These are phyloP conservation scores for Aurelia sp. DNA, from an alignment of 30 jellyfish, hydroid and myxozoan genomes.

Conservation along the genomic window DNA sequence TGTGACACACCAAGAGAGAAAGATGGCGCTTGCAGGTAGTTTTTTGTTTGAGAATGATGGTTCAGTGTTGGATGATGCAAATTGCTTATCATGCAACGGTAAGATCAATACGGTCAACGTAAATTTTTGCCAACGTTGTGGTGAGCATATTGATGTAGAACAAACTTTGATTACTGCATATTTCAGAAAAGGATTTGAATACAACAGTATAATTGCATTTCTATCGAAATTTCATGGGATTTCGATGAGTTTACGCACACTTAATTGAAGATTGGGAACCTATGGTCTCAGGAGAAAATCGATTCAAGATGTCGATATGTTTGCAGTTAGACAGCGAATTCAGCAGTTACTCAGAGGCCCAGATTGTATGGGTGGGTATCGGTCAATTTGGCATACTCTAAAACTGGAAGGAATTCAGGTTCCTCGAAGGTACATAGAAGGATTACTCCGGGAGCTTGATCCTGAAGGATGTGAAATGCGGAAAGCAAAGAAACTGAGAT, in stretches of 20 bases:
- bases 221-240: neutral
- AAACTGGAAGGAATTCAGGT: slow-evolving; percentile 8
- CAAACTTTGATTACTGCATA: too few relatives aligned
- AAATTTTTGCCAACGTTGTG: too few relatives aligned
- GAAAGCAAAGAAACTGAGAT: neutral
- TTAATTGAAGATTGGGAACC: slow-evolving; percentile 6
- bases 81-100: too few relatives aligned
- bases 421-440: neutral
- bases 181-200: too few relatives aligned
- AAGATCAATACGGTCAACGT: too few relatives aligned
- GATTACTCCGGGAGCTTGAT: neutral
- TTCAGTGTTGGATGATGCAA: too few relatives aligned
- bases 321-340: neutral
- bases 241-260: slow-evolving; percentile 4
- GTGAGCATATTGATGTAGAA: too few relatives aligned
- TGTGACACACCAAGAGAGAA: too few relatives aligned
- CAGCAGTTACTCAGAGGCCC: neutral
- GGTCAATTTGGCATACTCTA: slow-evolving; percentile 5
- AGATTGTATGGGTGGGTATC: slow-evolving; percentile 14
- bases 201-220: too few relatives aligned
- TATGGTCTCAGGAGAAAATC: slow-evolving; percentile 19
- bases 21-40: too few relatives aligned
- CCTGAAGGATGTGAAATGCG: neutral
- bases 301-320: neutral
- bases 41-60: too few relatives aligned